A percentile compares a stretch with the other conserved stretches of the same genome.
Conservation (phyloP, 2,888 invertebrate genomes). For the Lithophane socia region DNA sequence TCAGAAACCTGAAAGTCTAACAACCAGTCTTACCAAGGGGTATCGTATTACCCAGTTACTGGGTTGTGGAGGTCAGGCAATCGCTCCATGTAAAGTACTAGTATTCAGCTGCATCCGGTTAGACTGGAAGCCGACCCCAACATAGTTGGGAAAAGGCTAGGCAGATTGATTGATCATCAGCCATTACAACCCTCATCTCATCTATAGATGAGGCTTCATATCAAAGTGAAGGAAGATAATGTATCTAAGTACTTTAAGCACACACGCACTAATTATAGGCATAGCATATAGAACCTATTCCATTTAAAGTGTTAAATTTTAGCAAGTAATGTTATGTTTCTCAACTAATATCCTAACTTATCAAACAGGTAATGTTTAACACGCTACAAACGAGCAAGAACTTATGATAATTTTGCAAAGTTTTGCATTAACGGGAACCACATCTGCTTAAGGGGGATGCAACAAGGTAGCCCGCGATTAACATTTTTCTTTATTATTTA, state of each 20-base stretch:
- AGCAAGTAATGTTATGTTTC: background rate
- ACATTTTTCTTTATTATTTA: too few species aligned
- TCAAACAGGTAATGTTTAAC: slow-evolving; percentile 34
- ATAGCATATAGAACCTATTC: too few species aligned
- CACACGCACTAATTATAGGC: background rate
- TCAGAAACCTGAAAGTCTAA: too few species aligned
- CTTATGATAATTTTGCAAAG: slow-evolving; percentile 8
- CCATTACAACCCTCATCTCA: background rate
- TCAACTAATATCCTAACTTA: slow-evolving; percentile 34
- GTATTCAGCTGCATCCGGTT: too few species aligned
- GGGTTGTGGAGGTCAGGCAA: too few species aligned
- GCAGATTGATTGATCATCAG: background rate
- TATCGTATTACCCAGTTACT: too few species aligned
- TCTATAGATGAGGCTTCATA: background rate
- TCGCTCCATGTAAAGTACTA: too few species aligned
- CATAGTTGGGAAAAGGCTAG: too few species aligned
- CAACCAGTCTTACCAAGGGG: too few species aligned
- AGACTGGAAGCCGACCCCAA: too few species aligned
- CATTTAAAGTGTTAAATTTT: background rate
- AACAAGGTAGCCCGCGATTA: too few species aligned
- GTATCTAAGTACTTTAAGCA: background rate
- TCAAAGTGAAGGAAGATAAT: background rate
- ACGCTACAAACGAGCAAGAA: slow-evolving; percentile 22
- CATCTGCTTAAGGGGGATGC: background rate
- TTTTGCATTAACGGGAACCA: slow-evolving; percentile 19